Evolutionary conservation across 2,797 vertebrate species (phyloP).

Genomic region (Hippocampus kuda): DNA sequence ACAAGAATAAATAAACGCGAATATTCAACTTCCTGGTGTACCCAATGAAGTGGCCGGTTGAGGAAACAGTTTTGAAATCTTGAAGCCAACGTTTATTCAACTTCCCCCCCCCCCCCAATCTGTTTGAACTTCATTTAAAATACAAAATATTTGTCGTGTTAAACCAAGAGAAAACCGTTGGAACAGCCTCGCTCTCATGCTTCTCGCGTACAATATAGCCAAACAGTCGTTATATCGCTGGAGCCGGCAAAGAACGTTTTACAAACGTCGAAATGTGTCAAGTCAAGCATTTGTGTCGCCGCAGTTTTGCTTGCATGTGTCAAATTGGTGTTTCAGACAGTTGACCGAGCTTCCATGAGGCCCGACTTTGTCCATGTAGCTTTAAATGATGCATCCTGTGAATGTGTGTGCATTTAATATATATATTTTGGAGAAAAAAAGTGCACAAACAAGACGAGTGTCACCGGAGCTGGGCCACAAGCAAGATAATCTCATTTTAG

Average conservation of each 20-base stretch:
- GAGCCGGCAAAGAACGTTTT: not conserved
- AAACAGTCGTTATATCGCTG: slow-evolving; percentile 48
- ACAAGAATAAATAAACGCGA: not conserved
- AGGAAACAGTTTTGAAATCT: slow-evolving; percentile 60
- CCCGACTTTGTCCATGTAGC: slow-evolving; percentile 9
- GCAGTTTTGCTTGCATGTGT: not conserved
- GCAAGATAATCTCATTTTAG: slow-evolving; percentile 47
- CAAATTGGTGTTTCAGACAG: not conserved
- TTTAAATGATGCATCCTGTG: slow-evolving; percentile 36
- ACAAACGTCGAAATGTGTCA: too few relatives aligned
- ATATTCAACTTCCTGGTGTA: not conserved
- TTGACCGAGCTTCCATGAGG: not conserved
- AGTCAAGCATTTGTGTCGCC: not conserved
- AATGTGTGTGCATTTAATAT: slow-evolving; percentile 25
- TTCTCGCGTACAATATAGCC: slow-evolving; percentile 69
- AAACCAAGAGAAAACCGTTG: slow-evolving; percentile 78
- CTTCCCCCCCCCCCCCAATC: slow-evolving; percentile 28
- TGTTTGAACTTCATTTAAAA: slow-evolving; percentile 73
- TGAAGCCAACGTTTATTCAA: slow-evolving; percentile 93
- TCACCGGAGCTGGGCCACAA: slow-evolving; percentile 54
- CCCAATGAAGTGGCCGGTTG: not conserved
- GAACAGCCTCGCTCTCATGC: slow-evolving; percentile 76
- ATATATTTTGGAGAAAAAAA: slow-evolving; percentile 36
- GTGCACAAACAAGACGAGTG: slow-evolving; percentile 56
- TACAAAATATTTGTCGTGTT: slow-evolving; percentile 80